phyloP scores from a whole-genome alignment of 2,113 vertebrate genomes.

The Ciconia stormi region DNA sequence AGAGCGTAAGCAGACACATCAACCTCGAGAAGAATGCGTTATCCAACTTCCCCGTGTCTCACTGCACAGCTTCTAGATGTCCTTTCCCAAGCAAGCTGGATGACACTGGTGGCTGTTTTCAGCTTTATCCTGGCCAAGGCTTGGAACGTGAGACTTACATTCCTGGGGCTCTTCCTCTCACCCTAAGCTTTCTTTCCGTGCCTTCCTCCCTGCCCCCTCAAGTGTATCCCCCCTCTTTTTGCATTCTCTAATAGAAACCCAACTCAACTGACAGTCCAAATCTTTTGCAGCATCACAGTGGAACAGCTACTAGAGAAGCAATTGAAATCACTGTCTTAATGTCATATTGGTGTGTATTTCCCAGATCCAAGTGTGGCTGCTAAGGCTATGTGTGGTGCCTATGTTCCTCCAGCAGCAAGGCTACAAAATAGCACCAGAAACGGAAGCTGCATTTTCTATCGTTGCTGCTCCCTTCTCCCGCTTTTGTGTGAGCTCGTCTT shows the following conservation, averaged over 20 bases:
- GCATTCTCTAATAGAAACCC: background rate
- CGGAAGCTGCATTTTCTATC: background rate
- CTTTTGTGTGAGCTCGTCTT: constrained; percentile 47
- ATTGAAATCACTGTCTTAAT: background rate
- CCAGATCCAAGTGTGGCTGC: background rate
- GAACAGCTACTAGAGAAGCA: background rate
- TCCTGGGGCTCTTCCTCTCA: background rate
- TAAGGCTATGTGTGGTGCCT: background rate
- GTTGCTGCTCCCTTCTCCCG: constrained; percentile 13
- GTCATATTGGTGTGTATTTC: background rate
- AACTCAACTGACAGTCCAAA: background rate
- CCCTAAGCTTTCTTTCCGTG: accelerated
- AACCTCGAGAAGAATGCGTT: background rate
- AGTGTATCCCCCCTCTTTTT: accelerated
- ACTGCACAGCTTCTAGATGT: background rate
- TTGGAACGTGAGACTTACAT: background rate
- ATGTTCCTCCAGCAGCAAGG: background rate
- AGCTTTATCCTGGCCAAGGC: background rate
- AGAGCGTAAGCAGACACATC: background rate
- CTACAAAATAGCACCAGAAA: background rate
- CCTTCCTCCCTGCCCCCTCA: background rate
- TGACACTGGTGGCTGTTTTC: background rate
- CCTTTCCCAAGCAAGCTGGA: background rate
- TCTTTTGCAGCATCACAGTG: background rate
- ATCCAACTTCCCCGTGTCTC: background rate